A percentile compares a stretch with the other conserved stretches of the same genome.
These are phyloP conservation scores for Neoascia interrupta DNA, from an alignment of 2,888 invertebrate genomes.

Conservation along the genomic window DNA sequence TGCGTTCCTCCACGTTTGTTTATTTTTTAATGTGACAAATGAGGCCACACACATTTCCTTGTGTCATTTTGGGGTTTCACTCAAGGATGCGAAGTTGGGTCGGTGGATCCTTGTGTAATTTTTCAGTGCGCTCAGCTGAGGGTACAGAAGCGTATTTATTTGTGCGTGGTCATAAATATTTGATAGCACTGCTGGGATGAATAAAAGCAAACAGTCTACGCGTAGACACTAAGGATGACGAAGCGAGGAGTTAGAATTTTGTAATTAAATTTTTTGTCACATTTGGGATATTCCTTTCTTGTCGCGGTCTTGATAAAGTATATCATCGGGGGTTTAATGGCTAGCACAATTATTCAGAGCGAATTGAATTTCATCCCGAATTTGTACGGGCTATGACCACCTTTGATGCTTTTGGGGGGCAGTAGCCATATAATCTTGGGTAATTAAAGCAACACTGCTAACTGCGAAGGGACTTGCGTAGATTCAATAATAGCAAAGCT, in stretches of 20 bases:
- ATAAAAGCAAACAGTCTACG: slow-evolving; percentile 2
- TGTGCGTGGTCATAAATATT: slow-evolving; percentile 34
- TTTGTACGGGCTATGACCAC: too few species aligned
- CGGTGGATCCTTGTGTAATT: slow-evolving; percentile 16
- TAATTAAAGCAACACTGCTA: too few species aligned
- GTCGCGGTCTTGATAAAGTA: neutral
- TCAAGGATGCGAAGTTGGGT: too few species aligned
- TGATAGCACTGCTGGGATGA: slow-evolving; percentile 16
- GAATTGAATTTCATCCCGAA: too few species aligned
- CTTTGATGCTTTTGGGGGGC: too few species aligned
- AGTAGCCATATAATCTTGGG: too few species aligned
- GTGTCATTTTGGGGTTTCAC: slow-evolving; percentile 12
- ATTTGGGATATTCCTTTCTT: too few species aligned
- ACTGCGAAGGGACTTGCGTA: too few species aligned
- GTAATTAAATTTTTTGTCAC: slow-evolving; percentile 9
- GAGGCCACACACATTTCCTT: slow-evolving; percentile 4
- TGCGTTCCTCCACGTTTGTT: neutral
- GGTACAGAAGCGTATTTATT: too few species aligned
- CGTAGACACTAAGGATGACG: neutral
- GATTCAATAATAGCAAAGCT: too few species aligned
- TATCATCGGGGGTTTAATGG: too few species aligned
- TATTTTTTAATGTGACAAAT: slow-evolving; percentile 6
- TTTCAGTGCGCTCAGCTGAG: slow-evolving; percentile 1
- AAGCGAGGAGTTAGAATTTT: neutral
- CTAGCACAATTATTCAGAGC: too few species aligned